phyloP scores from a whole-genome alignment of 2,888 invertebrate species.

The Phalera bucephala region DNA sequence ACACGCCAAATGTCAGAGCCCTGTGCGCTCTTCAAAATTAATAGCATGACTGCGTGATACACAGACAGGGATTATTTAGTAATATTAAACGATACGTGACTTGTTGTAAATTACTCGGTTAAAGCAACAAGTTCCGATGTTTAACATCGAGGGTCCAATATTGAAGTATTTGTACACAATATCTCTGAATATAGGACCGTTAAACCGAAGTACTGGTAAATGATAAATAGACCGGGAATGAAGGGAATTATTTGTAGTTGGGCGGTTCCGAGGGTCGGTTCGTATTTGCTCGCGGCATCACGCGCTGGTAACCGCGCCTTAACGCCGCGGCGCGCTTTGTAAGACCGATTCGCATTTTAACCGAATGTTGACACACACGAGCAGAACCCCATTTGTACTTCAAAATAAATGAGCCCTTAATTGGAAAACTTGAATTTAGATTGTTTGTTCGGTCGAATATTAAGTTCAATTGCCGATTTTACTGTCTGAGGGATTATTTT shows the following conservation, averaged over 20 bases:
- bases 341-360: constrained; percentile 37
- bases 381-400: constrained; percentile 28
- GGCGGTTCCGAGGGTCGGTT: constrained; percentile 45
- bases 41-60: constrained; percentile 24
- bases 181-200: neutral
- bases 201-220: constrained; percentile 28
- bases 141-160: too few relatives aligned
- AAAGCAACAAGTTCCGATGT: constrained; percentile 28
- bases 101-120: constrained; percentile 27
- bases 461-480: constrained; percentile 13
- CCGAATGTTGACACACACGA: constrained; percentile 39
- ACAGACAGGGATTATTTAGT: constrained; percentile 38
- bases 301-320: constrained; percentile 51
- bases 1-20: too few relatives aligned
- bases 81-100: constrained; percentile 43
- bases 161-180: too few relatives aligned
- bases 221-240: constrained; percentile 53
- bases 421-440: constrained; percentile 32
- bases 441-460: constrained; percentile 20
- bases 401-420: constrained; percentile 34
- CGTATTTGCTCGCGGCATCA: constrained; percentile 57
- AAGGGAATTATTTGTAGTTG: constrained; percentile 54
- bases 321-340: constrained; percentile 33
- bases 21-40: too few relatives aligned
- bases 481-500: constrained; percentile 7